Conservation (phyloP, 2,888 invertebrate species). For the Cancer borealis region DNA sequence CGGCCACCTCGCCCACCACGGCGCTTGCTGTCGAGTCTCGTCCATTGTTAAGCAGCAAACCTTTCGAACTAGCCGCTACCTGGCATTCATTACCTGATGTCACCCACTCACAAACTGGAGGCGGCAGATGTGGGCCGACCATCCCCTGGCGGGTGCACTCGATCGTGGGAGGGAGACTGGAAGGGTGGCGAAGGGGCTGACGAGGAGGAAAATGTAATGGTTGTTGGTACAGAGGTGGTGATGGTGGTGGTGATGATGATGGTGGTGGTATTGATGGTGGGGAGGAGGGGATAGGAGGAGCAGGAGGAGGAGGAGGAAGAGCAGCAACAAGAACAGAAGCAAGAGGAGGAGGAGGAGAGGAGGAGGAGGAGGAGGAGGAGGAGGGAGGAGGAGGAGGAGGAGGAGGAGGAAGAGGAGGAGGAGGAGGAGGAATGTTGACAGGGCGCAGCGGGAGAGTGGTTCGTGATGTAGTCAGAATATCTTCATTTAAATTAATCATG, state of each 20-base stretch:
- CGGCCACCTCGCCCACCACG: background rate
- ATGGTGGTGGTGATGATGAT: background rate
- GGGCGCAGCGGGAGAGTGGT: background rate
- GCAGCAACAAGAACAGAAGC: background rate
- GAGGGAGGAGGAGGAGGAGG: background rate
- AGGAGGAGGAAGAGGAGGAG: background rate
- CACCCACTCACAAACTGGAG: background rate
- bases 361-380: background rate
- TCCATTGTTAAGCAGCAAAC: background rate
- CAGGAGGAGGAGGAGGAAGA: background rate
- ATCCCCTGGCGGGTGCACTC: background rate
- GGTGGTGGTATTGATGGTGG: background rate
- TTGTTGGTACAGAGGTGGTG: background rate
- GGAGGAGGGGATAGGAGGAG: background rate
- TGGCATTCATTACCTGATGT: background rate
- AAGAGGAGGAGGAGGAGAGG: background rate
- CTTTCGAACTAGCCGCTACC: constrained; percentile 26
- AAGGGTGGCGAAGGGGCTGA: background rate
- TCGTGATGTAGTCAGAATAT: background rate
- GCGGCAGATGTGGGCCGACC: background rate
- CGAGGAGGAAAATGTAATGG: background rate
- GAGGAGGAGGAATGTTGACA: background rate
- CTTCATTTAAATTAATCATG: background rate
- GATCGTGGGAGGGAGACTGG: background rate
- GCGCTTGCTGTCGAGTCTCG: background rate